Evolutionary conservation across 2,888 invertebrate genomes (phyloP), one percentile per base, ranked within the genome.

Genomic region (Drosophila putrida): DNA sequence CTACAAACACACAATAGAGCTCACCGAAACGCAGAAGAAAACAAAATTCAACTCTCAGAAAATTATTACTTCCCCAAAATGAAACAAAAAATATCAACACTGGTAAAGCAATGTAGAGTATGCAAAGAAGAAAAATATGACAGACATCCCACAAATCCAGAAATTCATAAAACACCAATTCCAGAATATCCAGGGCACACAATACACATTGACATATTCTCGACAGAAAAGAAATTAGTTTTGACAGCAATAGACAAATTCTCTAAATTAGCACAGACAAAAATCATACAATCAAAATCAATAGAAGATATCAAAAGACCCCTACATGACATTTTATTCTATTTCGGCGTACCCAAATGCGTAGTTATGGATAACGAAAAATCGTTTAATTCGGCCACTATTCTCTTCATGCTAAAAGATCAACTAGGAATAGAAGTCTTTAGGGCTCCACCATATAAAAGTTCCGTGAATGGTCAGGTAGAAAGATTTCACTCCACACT

Each of bases 41-140:
- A 74, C n/a, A 68, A 66, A 54, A 25, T 27, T 1, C 61, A 73
- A 36, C 20, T 78, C 6, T 10, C 68, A 15, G 47, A 74, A 53
- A 72, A 64, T 13, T 69, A 25, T 5, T 71, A 70, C 20, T 62
- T 74, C 38, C 70, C 72, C 0, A 57, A 47, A 58, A 72, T 73
- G 53, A 55, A 60, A 13, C 33, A 44, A 25, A 53, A 60, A 63
- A 66, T 66, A 15, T 47, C 13, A 36, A 53, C 15, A 9, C 8
- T 71, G 31, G 38, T 64, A 20, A 75, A 72, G 44, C 51, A 68
- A 39, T 75, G 68, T 15, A n/a, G 46, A 10, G 31, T 71, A 6
- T 80, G 77, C 28, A 75, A 61, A 27, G 49, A 55, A 53, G 47
- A 35, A 13, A 75, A 28, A 4, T 28, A n/a, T n/a, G n/a, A n/a